phyloP scores from a whole-genome alignment of 53 echinoderm and acorn worm species.

The Henricia sp. region DNA sequence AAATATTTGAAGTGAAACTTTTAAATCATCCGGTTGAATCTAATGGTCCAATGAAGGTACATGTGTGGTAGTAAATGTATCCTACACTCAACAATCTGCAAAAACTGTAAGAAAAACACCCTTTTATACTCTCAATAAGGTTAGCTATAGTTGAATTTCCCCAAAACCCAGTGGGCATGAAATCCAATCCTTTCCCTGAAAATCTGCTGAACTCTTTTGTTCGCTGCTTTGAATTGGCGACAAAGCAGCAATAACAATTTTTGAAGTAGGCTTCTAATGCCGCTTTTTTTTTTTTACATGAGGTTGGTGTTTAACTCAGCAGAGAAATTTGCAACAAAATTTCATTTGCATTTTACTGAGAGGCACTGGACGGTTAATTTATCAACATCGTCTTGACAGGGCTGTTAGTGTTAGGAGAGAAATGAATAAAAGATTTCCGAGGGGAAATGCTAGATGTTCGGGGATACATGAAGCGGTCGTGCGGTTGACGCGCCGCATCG shows the following conservation, averaged over 20 bases:
- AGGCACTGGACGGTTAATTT: neutral
- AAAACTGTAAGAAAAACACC: neutral
- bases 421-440: neutral
- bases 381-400: constrained; percentile 16
- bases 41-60: no score
- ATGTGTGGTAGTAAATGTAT: no score
- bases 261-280: neutral
- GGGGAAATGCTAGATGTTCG: no score
- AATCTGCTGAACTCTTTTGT: constrained; percentile 1
- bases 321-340: neutral
- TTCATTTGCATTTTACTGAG: neutral
- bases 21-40: no score
- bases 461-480: no score
- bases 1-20: no score
- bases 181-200: neutral
- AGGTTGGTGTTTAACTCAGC: neutral
- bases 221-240: neutral
- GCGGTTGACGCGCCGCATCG: no score
- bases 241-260: constrained; percentile 3
- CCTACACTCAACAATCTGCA: no score
- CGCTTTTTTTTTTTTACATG: neutral
- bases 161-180: neutral
- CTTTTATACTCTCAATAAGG: neutral
- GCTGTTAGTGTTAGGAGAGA: neutral
- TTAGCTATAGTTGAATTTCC: neutral